A percentile compares a stretch with the other conserved stretches of the same genome.
phyloP scores from a whole-genome alignment of 2,888 invertebrate species.

The Ommatoiulus sabulosus region DNA sequence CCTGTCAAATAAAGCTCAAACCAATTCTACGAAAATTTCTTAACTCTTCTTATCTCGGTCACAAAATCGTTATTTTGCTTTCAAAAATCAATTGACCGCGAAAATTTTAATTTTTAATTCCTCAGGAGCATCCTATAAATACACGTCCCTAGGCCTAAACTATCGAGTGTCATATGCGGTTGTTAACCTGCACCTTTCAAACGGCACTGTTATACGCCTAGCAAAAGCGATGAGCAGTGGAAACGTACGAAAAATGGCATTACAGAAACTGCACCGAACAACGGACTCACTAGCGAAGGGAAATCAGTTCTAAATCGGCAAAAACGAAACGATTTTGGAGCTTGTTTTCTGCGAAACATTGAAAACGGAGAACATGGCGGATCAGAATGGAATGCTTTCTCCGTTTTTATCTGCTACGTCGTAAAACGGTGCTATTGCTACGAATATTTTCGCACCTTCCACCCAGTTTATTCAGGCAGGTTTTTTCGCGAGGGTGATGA shows the following conservation, averaged over 20 bases:
- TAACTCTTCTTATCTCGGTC: neutral
- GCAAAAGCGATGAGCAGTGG: neutral
- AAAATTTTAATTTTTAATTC: neutral
- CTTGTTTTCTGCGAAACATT: neutral
- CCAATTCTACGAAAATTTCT: neutral
- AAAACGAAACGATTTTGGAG: neutral
- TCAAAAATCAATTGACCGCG: neutral
- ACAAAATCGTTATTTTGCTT: neutral
- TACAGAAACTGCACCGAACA: neutral
- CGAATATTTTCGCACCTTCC: neutral
- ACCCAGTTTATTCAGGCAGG: neutral
- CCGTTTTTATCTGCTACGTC: slow-evolving; percentile 21
- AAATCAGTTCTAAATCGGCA: neutral
- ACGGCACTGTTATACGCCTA: neutral
- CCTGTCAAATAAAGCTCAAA: neutral
- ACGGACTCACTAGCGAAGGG: neutral
- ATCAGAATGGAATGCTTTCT: neutral
- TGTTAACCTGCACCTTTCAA: slow-evolving; percentile 11
- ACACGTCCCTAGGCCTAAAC: neutral
- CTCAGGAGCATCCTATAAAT: neutral
- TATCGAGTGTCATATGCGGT: slow-evolving; percentile 6
- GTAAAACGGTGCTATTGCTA: neutral
- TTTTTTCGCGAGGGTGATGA: neutral
- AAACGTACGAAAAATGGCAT: neutral
- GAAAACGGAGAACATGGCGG: slow-evolving; percentile 15